phyloP scores from a whole-genome alignment of 2,888 invertebrate genomes.

The Xestia xanthographa region DNA sequence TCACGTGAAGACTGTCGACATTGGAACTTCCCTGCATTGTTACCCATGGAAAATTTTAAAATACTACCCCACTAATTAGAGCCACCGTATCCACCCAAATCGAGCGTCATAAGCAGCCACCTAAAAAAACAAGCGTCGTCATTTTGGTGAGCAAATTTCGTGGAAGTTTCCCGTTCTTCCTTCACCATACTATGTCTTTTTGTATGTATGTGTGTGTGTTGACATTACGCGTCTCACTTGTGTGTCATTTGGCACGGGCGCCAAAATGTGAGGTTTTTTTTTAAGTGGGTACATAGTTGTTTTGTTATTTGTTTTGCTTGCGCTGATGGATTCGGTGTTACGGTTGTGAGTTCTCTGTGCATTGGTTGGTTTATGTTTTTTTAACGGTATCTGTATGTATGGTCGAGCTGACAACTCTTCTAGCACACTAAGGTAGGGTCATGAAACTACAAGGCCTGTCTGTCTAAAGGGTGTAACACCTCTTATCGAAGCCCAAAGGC shows the following conservation, averaged over 20 bases:
- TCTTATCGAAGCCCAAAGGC: too few relatives aligned
- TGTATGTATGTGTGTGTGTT: slow-evolving; percentile 75
- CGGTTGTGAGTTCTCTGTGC: not conserved
- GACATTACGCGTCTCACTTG: slow-evolving; percentile 66
- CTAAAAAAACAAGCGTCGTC: slow-evolving; percentile 90
- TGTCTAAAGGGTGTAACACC: too few relatives aligned
- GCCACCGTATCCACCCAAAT: slow-evolving; percentile 74
- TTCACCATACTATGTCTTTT: slow-evolving; percentile 78
- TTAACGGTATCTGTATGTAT: not conserved
- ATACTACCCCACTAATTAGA: slow-evolving; percentile 73
- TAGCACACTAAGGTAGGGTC: not conserved
- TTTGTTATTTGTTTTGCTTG: slow-evolving; percentile 40
- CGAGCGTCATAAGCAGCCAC: slow-evolving; percentile 85
- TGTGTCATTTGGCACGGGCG: slow-evolving; percentile 70
- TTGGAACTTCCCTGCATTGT: too few relatives aligned
- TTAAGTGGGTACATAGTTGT: slow-evolving; percentile 38
- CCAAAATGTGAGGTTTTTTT: slow-evolving; percentile 52
- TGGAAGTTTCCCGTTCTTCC: slow-evolving; percentile 88
- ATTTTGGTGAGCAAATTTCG: slow-evolving; percentile 90
- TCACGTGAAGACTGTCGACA: not conserved
- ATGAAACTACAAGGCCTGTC: too few relatives aligned
- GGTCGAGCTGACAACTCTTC: not conserved
- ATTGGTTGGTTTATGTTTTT: not conserved
- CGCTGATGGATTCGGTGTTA: slow-evolving; percentile 15
- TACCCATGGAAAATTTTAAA: too few relatives aligned